Conservation (phyloP, 2,797 vertebrate genomes). For the Lindbergichthys nudifrons region DNA sequence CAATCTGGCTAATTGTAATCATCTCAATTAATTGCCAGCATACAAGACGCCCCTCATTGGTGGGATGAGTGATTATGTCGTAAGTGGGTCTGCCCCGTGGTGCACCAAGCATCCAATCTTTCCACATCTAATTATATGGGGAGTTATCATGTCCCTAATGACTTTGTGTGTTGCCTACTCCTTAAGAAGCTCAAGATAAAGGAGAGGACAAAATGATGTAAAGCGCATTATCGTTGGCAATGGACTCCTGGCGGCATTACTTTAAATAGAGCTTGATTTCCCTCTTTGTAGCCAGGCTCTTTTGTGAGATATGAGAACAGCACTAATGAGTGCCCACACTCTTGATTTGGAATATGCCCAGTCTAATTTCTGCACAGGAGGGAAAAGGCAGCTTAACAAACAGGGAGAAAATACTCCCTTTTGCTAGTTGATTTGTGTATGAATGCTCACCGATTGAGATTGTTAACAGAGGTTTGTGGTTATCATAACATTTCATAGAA, state of each 20-base stretch:
- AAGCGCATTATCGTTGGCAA: conserved; percentile 79
- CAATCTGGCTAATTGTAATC: conserved; percentile 71
- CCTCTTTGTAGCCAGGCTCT: conserved; percentile 71
- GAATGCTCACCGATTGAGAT: conserved; percentile 35
- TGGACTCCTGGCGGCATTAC: conserved; percentile 73
- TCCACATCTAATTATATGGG: conserved; percentile 78
- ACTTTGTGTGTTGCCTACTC: conserved; percentile 78
- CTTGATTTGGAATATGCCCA: conserved; percentile 73
- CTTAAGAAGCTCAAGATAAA: conserved; percentile 80
- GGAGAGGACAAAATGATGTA: conserved; percentile 79
- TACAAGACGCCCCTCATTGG: conserved; percentile 65
- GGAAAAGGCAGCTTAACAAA: conserved; percentile 60
- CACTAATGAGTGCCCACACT: conserved; percentile 74
- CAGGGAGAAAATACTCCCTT: not conserved
- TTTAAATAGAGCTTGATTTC: conserved; percentile 77
- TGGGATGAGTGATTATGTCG: conserved; percentile 71
- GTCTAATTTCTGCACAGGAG: conserved; percentile 60
- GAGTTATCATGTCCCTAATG: conserved; percentile 80
- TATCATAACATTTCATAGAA: conserved; percentile 11
- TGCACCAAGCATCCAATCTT: conserved; percentile 73
- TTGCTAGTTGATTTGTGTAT: conserved; percentile 42
- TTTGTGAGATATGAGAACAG: conserved; percentile 74
- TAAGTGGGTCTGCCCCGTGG: conserved; percentile 75
- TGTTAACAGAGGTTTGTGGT: conserved; percentile 25
- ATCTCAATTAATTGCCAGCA: conserved; percentile 74